phyloP scores from a whole-genome alignment of 2,113 vertebrate genomes.

The Ailurus styani region DNA sequence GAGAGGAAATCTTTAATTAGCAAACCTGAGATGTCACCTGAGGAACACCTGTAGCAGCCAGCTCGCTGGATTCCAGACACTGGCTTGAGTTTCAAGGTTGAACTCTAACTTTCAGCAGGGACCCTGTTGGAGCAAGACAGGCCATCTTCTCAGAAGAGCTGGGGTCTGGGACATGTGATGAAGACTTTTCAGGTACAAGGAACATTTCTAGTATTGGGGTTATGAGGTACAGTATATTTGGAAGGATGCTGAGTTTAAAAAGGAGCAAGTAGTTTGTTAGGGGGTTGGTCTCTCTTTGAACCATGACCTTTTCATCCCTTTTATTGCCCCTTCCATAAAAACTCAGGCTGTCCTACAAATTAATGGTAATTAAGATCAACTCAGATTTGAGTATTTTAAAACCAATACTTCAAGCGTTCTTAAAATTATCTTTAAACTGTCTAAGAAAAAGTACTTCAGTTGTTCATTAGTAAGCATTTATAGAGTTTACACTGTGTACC shows the following conservation, averaged over 20 bases:
- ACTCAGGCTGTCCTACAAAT: neutral
- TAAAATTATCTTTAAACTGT: neutral
- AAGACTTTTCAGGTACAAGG: neutral
- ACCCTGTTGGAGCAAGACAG: neutral
- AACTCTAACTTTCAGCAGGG: neutral
- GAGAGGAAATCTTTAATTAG: neutral
- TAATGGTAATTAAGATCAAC: neutral
- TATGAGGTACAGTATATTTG: neutral
- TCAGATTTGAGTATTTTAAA: neutral
- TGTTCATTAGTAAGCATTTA: neutral
- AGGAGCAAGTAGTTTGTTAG: neutral
- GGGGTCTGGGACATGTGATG: neutral
- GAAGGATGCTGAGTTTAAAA: neutral
- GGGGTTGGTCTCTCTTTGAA: neutral
- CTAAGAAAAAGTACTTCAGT: neutral
- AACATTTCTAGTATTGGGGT: neutral
- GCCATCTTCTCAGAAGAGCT: neutral
- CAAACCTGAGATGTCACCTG: neutral
- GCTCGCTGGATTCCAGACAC: neutral
- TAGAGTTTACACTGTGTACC: neutral
- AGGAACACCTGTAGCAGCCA: neutral
- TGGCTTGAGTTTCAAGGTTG: neutral
- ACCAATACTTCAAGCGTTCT: neutral
- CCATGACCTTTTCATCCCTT: neutral
- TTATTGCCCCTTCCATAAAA: neutral